These are phyloP conservation scores for Aleiodes sp. DNA, from an alignment of 1,140 invertebrate genomes.

Conservation along the genomic window DNA sequence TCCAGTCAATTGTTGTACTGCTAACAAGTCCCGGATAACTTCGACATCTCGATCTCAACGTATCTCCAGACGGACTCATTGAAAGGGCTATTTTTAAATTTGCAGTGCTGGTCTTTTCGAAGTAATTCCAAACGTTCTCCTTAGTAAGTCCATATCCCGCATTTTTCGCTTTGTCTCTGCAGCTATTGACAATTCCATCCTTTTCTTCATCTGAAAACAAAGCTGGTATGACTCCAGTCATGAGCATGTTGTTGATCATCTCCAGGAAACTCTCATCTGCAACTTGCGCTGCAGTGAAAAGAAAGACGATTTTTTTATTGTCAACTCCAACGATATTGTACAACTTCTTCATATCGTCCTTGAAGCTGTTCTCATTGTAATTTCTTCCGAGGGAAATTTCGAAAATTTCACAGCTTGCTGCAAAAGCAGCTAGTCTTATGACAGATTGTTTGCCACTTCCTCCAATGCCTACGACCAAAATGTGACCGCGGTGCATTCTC, in stretches of 20 bases:
- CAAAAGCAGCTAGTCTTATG: slow-evolving; percentile 76
- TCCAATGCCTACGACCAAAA: slow-evolving; percentile 85
- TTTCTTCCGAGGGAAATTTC: slow-evolving; percentile 83
- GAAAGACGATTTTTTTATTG: slow-evolving; percentile 81
- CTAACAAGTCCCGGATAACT: slow-evolving; percentile 93
- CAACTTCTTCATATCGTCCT: slow-evolving; percentile 85
- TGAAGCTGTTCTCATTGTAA: slow-evolving; percentile 83
- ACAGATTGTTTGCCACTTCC: slow-evolving; percentile 86
- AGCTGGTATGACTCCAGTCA: slow-evolving; percentile 84
- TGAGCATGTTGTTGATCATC: slow-evolving; percentile 89
- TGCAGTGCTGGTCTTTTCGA: slow-evolving; percentile 77
- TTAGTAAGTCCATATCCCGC: slow-evolving; percentile 77
- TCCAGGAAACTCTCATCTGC: slow-evolving; percentile 85
- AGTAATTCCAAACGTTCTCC: slow-evolving; percentile 87
- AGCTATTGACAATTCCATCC: slow-evolving; percentile 75
- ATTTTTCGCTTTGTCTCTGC: slow-evolving; percentile 74
- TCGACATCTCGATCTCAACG: slow-evolving; percentile 81
- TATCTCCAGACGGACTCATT: slow-evolving; percentile 87
- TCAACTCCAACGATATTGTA: slow-evolving; percentile 79
- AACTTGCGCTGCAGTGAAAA: slow-evolving; percentile 85
- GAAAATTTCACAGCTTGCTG: slow-evolving; percentile 82
- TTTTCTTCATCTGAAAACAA: slow-evolving; percentile 89
- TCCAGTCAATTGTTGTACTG: slow-evolving; percentile 94
- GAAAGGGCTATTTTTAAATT: slow-evolving; percentile 91
- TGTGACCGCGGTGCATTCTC: slow-evolving; percentile 84